Evolutionary conservation across 30 jellyfish, hydroid and myxozoan genomes (phyloP).

Genomic region (Aurelia aurita complex sp. Pacific): DNA sequence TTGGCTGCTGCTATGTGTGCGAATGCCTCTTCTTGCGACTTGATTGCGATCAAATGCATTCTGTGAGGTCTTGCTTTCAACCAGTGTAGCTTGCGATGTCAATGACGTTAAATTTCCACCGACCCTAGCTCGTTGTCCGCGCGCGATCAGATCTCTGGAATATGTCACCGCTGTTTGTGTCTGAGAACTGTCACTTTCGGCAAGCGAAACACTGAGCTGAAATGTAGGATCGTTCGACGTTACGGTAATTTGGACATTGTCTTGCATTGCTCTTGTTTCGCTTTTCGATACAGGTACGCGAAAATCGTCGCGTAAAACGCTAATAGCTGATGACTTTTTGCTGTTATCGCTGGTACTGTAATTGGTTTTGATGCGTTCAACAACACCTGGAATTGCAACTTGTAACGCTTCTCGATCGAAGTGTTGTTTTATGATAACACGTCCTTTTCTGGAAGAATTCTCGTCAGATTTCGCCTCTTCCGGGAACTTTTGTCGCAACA

Average conservation of each 20-base stretch:
- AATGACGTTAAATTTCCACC: slow-evolving; percentile 73
- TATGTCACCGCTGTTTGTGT: slow-evolving; percentile 16
- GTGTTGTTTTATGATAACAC: slow-evolving; percentile 59
- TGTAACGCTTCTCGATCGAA: slow-evolving; percentile 64
- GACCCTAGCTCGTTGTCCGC: slow-evolving; percentile 53
- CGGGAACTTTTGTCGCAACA: slow-evolving; percentile 43
- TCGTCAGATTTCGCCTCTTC: slow-evolving; percentile 31
- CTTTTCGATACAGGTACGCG: slow-evolving; percentile 53
- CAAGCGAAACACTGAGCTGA: slow-evolving; percentile 54
- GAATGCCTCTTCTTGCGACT: slow-evolving; percentile 47
- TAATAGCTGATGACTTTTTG: slow-evolving; percentile 85
- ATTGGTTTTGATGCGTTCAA: slow-evolving; percentile 55
- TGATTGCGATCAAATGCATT: slow-evolving; percentile 55
- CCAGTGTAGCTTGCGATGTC: slow-evolving; percentile 96
- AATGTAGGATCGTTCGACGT: slow-evolving; percentile 41
- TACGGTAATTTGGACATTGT: slow-evolving; percentile 15
- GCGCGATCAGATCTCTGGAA: slow-evolving; percentile 48
- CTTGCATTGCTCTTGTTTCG: slow-evolving; percentile 7
- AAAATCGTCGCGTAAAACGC: slow-evolving; percentile 79
- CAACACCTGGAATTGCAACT: slow-evolving; percentile 72
- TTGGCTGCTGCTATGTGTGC: slow-evolving; percentile 3
- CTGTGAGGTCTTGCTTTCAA: slow-evolving; percentile 60
- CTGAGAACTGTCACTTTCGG: slow-evolving; percentile 26
- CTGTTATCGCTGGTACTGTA: slow-evolving; percentile 29
- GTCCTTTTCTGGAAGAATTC: slow-evolving; percentile 42